phyloP scores from a whole-genome alignment of 2,888 invertebrate genomes.

The Schizaphis graminum region DNA sequence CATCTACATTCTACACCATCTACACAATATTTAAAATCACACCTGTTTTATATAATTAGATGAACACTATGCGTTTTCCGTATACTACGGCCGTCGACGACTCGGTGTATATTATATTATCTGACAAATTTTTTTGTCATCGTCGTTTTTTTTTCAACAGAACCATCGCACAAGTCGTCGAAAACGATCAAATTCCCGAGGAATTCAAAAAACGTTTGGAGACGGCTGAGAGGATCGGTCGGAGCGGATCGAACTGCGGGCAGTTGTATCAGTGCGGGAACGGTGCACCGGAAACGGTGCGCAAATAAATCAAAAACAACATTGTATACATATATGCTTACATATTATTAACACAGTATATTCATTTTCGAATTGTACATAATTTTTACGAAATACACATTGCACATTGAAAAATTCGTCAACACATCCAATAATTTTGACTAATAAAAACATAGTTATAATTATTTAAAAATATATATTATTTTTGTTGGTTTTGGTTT shows the following conservation, averaged over 20 bases:
- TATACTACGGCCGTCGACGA: neutral
- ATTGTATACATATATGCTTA: slow-evolving; percentile 28
- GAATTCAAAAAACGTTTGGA: slow-evolving; percentile 35
- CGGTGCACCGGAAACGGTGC: neutral
- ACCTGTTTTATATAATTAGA: neutral
- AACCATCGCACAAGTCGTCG: slow-evolving; percentile 18
- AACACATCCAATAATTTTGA: slow-evolving; percentile 63
- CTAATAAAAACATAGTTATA: slow-evolving; percentile 64
- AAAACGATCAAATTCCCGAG: slow-evolving; percentile 14
- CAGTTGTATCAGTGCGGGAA: slow-evolving; percentile 19
- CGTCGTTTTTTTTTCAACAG: neutral
- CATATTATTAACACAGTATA: slow-evolving; percentile 63
- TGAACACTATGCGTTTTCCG: neutral
- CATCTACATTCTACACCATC: neutral
- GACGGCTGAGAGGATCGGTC: slow-evolving; percentile 13
- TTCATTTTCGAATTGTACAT: slow-evolving; percentile 62
- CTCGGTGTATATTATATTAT: neutral
- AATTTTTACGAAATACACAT: slow-evolving; percentile 60
- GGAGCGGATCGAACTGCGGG: neutral
- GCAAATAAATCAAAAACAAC: slow-evolving; percentile 33
- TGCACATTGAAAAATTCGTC: slow-evolving; percentile 65
- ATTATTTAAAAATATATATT: slow-evolving; percentile 61
- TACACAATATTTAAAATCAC: neutral
- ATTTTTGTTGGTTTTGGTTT: slow-evolving; percentile 53
- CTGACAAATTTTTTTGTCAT: neutral